Percentiles rank a stretch among this genome's conserved stretches.
Conservation (phyloP, 2,113 vertebrate genomes). For the Dasyurus viverrinus region DNA sequence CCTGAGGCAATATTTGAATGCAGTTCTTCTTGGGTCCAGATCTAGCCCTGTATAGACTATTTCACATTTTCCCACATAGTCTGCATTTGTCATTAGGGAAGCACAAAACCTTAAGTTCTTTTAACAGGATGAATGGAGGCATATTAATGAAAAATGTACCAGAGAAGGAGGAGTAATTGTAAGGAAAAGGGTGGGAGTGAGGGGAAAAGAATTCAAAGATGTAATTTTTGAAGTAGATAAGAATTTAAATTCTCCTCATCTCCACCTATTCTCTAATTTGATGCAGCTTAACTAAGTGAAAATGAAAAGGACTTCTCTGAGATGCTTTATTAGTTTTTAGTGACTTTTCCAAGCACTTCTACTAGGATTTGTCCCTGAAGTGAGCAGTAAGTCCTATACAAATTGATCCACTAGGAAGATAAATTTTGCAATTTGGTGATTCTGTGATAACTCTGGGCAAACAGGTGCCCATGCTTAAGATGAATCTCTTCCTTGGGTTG, state of each 20-base stretch:
- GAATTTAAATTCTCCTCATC: background rate
- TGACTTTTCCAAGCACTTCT: background rate
- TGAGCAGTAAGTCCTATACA: background rate
- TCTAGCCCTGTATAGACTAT: background rate
- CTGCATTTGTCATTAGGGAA: background rate
- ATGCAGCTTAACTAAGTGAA: background rate
- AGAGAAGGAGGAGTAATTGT: background rate
- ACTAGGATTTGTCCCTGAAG: background rate
- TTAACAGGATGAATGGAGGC: background rate
- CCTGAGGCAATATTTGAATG: background rate
- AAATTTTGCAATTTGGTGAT: background rate
- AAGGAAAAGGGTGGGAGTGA: too few species aligned
- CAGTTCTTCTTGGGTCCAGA: background rate
- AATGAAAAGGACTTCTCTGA: constrained; percentile 2
- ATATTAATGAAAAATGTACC: background rate
- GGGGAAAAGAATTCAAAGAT: background rate
- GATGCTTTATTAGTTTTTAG: background rate
- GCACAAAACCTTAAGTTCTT: background rate
- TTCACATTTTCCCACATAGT: background rate
- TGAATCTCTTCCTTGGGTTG: background rate
- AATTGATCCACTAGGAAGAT: background rate
- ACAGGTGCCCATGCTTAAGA: background rate
- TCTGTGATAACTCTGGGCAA: background rate
- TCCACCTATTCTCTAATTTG: background rate
- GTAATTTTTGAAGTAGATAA: background rate